phyloP scores from a whole-genome alignment of 2,888 invertebrate genomes.

The Capitulum mitella region DNA sequence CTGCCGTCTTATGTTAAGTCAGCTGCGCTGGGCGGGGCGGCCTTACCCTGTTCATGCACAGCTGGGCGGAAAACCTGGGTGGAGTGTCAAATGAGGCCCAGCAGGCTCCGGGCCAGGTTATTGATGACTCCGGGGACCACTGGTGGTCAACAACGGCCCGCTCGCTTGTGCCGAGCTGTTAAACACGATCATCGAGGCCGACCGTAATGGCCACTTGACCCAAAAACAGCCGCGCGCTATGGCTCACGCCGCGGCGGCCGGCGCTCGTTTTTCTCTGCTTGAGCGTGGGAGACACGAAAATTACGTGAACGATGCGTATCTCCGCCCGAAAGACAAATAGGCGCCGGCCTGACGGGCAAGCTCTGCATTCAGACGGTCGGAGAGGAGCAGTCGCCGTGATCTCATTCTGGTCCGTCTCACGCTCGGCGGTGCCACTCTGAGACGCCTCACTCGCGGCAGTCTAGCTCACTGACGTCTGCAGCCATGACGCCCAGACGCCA shows the following conservation, averaged over 20 bases:
- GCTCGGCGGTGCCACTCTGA: no score
- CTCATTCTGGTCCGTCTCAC: no score
- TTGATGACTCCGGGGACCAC: neutral
- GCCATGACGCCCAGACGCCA: no score
- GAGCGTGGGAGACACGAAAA: neutral
- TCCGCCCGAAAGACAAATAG: no score
- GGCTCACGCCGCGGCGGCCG: neutral
- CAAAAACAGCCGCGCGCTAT: no score
- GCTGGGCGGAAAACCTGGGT: neutral
- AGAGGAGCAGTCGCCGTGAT: no score
- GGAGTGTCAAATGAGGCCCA: conserved; percentile 1
- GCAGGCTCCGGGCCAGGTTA: neutral
- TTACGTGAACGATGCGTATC: neutral
- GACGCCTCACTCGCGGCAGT: no score
- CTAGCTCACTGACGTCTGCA: no score
- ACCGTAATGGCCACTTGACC: neutral
- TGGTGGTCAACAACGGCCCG: neutral
- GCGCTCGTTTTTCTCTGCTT: no score
- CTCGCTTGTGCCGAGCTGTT: neutral
- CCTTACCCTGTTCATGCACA: no score
- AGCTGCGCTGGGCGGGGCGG: neutral
- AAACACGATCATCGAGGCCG: neutral
- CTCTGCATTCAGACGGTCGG: no score
- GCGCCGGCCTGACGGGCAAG: no score
- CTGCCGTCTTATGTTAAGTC: neutral